phyloP scores from a whole-genome alignment of 2,888 invertebrate species.

The Meta bourneti region DNA sequence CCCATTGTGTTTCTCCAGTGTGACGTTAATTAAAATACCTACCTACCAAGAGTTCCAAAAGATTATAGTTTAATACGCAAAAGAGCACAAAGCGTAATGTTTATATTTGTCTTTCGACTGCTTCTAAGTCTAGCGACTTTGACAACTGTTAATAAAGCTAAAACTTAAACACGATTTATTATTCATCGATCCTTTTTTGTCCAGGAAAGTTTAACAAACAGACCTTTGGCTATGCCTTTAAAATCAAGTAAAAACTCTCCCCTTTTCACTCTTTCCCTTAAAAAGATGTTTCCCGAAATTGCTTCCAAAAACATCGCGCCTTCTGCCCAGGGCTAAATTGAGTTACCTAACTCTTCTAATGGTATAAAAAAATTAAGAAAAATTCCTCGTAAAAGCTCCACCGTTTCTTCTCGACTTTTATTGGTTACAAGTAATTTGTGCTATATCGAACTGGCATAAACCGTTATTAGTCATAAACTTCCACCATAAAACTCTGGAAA shows the following conservation, averaged over 20 bases:
- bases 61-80: too few relatives aligned
- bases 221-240: constrained; percentile 17
- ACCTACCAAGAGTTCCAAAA: too few relatives aligned
- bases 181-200: background rate
- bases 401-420: constrained; percentile 40
- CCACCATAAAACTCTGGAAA: constrained; percentile 61
- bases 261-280: constrained; percentile 11
- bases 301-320: constrained; percentile 22
- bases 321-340: constrained; percentile 33
- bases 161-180: background rate
- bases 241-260: constrained; percentile 3
- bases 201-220: background rate
- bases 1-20: too few relatives aligned
- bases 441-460: constrained; percentile 61
- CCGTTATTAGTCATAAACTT: constrained; percentile 75
- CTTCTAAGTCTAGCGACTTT: too few relatives aligned
- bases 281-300: constrained; percentile 46
- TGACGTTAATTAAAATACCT: too few relatives aligned
- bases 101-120: too few relatives aligned
- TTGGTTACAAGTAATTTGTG: constrained; percentile 73
- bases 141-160: background rate
- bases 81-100: too few relatives aligned
- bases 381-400: constrained; percentile 27
- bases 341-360: constrained; percentile 12
- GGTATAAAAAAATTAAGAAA: constrained; percentile 47